Base-by-base conservation (phyloP, 2,797 vertebrate genomes). In the Danio aesculapii region DNA sequence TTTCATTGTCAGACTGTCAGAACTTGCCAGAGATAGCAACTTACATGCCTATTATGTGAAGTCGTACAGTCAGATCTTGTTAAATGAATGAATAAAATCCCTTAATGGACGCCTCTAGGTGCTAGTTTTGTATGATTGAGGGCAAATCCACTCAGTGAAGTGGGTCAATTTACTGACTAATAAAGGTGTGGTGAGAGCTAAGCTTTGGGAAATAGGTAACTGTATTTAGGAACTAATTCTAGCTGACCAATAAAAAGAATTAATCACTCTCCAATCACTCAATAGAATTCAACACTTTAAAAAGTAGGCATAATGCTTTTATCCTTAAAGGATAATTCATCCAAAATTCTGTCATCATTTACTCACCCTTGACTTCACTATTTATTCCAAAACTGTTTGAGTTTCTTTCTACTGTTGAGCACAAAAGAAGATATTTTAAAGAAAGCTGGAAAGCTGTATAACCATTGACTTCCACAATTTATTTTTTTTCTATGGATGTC, bases 1-100 rank as follows among this genome's bases (percentile, higher is more conserved):
- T 52, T 52, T 44, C 30, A 79, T 63, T 66, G 41, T 52, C 19
- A 76, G 30, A 81, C 73, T 85, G 85, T 79, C 62, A 75, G 53
- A 83, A 79, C 77, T 55, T 85, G 77, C 62, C 71, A 74, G 30
- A 67, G 53, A 79, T 64, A 63, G 67, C 21, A 74, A 19, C 8
- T 13, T 57, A 70, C 63, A 44, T 75, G 46, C n/a, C 68, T 49
- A 63, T 76, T 69, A 83, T 66, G 30, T 49, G 41, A 66, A 71
- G 21, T 61, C 4, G 16, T 75, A 58, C 13, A 68, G 61, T 64
- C 62, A 63, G 67, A 76, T 14, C 46, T 72, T 39, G 19, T 76
- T 53, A 63, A 74, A 69, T 55, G 66, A 64, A 74, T 50, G 57
- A 76, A 21, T 80, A 77, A 67, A 69, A 75, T 72, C n/a, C 50